A percentile compares a stretch with the other conserved stretches of the same genome.
phyloP scores from a whole-genome alignment of 2,797 vertebrate species.

The Centropyge bicolor region DNA sequence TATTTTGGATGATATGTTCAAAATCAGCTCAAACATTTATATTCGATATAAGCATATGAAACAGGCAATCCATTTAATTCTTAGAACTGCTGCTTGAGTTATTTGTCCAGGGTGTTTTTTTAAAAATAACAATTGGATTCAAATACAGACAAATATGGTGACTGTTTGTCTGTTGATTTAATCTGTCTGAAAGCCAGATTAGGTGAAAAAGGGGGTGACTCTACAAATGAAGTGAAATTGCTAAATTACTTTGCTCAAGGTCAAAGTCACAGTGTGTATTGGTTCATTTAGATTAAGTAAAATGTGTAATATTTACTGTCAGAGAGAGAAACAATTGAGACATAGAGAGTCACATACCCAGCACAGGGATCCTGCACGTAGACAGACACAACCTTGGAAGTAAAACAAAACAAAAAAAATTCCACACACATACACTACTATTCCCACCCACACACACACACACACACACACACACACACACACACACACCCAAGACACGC shows the following conservation, averaged over 20 bases:
- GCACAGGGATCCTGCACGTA: slow-evolving; percentile 38
- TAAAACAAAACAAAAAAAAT: neutral
- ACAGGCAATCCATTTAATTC: slow-evolving; percentile 30
- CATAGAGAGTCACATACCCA: neutral
- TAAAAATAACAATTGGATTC: slow-evolving; percentile 13
- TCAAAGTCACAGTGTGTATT: neutral
- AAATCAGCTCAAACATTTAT: slow-evolving; percentile 37
- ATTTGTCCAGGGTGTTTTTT: neutral
- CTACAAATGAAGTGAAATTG: slow-evolving; percentile 9
- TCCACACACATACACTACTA: neutral
- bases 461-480: slow-evolving; percentile 22
- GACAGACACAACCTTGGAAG: slow-evolving; percentile 47
- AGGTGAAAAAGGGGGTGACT: slow-evolving; percentile 2
- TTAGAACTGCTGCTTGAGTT: slow-evolving; percentile 5
- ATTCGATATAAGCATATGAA: slow-evolving; percentile 37
- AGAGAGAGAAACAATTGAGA: slow-evolving; percentile 31
- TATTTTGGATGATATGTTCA: slow-evolving; percentile 37
- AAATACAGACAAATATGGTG: slow-evolving; percentile 33
- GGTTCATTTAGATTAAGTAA: slow-evolving; percentile 33
- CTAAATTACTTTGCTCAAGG: slow-evolving; percentile 10
- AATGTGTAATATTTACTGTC: slow-evolving; percentile 18
- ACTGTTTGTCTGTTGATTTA: slow-evolving; percentile 53
- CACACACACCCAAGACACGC: slow-evolving; percentile 60
- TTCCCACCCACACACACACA: neutral
- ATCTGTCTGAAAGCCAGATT: slow-evolving; percentile 61